A percentile compares a stretch with the other conserved stretches of the same genome.
Conservation (phyloP, 2,888 invertebrate species). For the Onthophagus sagittarius region DNA sequence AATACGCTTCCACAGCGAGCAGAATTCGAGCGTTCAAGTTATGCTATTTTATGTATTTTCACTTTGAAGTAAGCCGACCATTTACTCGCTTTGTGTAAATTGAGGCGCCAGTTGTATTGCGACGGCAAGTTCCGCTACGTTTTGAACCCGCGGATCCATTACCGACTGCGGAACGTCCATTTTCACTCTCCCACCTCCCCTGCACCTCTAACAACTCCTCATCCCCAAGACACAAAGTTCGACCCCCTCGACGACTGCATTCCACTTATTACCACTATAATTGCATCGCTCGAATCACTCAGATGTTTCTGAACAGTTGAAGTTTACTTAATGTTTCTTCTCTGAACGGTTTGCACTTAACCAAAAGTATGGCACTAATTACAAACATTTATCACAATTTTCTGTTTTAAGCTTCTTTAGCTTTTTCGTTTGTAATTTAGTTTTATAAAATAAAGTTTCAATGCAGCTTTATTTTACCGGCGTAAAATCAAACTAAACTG, state of each 20-base stretch:
- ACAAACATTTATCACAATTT: background rate
- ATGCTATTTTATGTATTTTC: constrained; percentile 11
- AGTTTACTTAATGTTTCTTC: background rate
- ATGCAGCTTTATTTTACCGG: too few species aligned
- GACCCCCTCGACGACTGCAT: background rate
- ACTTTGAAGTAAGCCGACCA: constrained; percentile 12
- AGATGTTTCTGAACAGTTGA: background rate
- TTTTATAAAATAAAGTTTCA: too few species aligned
- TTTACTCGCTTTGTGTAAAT: constrained; percentile 12
- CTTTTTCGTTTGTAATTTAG: background rate
- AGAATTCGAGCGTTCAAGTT: background rate
- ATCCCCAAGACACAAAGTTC: background rate
- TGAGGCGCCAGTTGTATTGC: constrained; percentile 2
- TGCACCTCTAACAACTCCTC: background rate
- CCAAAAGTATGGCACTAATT: background rate
- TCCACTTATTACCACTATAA: background rate
- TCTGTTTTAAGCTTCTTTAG: background rate
- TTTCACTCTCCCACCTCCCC: background rate
- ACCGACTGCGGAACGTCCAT: background rate
- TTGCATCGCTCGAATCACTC: background rate
- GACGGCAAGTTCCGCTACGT: background rate
- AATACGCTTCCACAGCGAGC: background rate
- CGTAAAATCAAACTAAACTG: too few species aligned
- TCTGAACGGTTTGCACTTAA: background rate
- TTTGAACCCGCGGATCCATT: background rate